Conservation (phyloP, 2,113 vertebrate species). For the Lichenostomus cassidix region DNA sequence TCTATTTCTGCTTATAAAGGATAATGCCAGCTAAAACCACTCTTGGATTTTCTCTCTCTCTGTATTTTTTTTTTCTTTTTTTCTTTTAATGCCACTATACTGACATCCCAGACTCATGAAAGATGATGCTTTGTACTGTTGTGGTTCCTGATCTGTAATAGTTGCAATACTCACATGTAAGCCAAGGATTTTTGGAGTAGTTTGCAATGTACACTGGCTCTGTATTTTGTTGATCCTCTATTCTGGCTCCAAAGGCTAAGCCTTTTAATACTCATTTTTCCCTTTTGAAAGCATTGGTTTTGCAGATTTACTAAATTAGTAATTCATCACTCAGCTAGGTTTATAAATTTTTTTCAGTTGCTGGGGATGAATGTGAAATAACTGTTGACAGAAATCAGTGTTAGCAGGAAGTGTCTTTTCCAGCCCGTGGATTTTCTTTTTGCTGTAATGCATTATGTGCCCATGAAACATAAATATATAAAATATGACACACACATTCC, state of each 20-base stretch:
- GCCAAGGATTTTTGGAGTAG: conserved; percentile 66
- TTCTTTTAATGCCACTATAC: neutral
- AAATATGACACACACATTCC: neutral
- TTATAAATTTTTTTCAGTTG: conserved; percentile 54
- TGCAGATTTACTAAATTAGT: conserved; percentile 67
- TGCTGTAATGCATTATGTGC: neutral
- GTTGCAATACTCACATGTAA: conserved; percentile 3
- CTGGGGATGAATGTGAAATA: conserved; percentile 35
- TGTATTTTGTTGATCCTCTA: conserved; percentile 43
- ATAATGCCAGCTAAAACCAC: neutral
- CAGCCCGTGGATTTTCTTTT: conserved; percentile 5
- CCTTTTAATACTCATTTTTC: conserved; percentile 53
- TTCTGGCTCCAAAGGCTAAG: conserved; percentile 56
- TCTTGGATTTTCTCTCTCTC: neutral
- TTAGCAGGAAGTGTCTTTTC: conserved; percentile 27
- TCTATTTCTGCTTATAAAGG: neutral
- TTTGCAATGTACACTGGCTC: conserved; percentile 49
- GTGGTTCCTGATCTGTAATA: conserved; percentile 16
- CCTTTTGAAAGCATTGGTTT: conserved; percentile 47
- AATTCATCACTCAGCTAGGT: conserved; percentile 41
- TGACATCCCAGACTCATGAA: neutral
- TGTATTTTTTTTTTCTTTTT: neutral
- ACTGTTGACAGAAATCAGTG: conserved; percentile 44
- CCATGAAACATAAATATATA: conserved; percentile 10
- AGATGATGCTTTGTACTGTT: conserved; percentile 3